A percentile compares a stretch with the other conserved stretches of the same genome.
Evolutionary conservation across 1,140 invertebrate species (phyloP).

Genomic region (Drosophila sucinea): DNA sequence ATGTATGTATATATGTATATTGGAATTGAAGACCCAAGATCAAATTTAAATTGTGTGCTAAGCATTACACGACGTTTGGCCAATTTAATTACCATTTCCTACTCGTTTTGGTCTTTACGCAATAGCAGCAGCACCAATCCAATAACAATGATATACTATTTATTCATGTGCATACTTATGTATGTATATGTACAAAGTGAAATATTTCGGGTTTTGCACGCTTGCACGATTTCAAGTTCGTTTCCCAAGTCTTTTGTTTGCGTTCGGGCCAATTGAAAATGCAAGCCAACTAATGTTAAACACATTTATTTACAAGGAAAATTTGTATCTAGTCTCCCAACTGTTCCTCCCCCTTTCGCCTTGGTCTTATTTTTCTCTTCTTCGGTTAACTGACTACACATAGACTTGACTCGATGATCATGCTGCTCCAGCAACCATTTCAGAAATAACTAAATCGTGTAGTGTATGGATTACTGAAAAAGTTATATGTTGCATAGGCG

Average conservation of each 20-base stretch:
- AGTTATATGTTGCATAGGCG: conserved; percentile 70
- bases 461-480: conserved; percentile 66
- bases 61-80: neutral
- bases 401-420: conserved; percentile 30
- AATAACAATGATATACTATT: conserved; percentile 27
- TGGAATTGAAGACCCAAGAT: neutral
- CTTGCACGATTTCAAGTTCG: conserved; percentile 72
- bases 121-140: conserved; percentile 12
- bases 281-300: conserved; percentile 39
- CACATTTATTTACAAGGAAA: conserved; percentile 72
- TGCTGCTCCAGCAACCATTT: conserved; percentile 18
- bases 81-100: conserved; percentile 3
- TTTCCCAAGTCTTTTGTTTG: conserved; percentile 74
- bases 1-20: too few relatives aligned
- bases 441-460: conserved; percentile 69
- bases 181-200: neutral
- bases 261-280: conserved; percentile 38
- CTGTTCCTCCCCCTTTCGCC: conserved; percentile 25
- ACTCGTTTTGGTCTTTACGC: conserved; percentile 24
- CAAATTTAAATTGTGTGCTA: neutral
- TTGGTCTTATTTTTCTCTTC: neutral
- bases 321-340: conserved; percentile 57
- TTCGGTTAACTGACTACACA: conserved; percentile 44
- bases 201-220: conserved; percentile 27
- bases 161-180: conserved; percentile 4